Conservation (phyloP, 2,888 invertebrate species). For the Hypsopygia costalis region DNA sequence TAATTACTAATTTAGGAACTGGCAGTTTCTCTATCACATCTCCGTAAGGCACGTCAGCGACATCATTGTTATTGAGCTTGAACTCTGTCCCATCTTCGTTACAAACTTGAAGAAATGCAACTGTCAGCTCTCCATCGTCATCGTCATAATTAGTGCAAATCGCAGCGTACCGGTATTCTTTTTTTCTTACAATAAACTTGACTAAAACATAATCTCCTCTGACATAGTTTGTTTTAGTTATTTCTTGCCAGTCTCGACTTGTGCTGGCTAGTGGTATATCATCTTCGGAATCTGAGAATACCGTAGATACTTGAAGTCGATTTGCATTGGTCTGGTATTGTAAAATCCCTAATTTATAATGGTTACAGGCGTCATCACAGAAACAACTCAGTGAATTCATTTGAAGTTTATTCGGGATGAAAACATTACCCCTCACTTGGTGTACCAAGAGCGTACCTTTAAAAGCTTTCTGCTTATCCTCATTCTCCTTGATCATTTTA, state of each 20-base stretch:
- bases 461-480: background rate
- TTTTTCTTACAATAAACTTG: slow-evolving; percentile 4
- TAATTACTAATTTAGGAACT: slow-evolving; percentile 15
- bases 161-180: slow-evolving; percentile 15
- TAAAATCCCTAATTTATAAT: background rate
- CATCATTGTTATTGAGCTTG: slow-evolving; percentile 19
- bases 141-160: slow-evolving; percentile 16
- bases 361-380: background rate
- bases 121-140: slow-evolving; percentile 17
- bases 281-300: background rate
- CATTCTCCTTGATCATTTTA: background rate
- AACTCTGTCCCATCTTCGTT: slow-evolving; percentile 15
- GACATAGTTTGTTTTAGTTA: background rate
- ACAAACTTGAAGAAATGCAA: slow-evolving; percentile 16
- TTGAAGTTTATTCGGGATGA: background rate
- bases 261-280: background rate
- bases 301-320: background rate
- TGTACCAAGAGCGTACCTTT: background rate
- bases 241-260: background rate
- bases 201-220: background rate
- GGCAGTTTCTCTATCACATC: slow-evolving; percentile 17
- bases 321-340: background rate
- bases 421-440: background rate
- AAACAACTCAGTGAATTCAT: slow-evolving; percentile 10
- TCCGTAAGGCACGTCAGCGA: slow-evolving; percentile 17